These are phyloP conservation scores for Melikaiella ostensackeni DNA, from an alignment of 2,888 invertebrate species.

Conservation along the genomic window DNA sequence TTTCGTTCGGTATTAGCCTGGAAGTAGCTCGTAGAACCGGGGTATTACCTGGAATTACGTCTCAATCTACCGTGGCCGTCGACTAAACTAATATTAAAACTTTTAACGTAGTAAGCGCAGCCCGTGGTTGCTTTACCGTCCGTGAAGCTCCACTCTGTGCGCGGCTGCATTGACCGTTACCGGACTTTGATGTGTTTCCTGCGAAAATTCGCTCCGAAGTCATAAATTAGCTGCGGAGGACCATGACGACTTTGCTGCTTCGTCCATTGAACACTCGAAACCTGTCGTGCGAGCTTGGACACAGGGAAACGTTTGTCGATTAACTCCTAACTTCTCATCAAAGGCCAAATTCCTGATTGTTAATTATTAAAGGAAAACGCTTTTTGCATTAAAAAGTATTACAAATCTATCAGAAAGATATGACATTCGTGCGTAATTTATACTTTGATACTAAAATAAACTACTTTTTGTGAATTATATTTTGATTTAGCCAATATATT, in stretches of 20 bases:
- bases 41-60: slow-evolving; percentile 78
- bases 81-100: slow-evolving; percentile 78
- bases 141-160: slow-evolving; percentile 69
- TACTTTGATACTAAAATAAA: neutral
- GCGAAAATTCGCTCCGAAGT: slow-evolving; percentile 73
- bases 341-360: neutral
- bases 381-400: neutral
- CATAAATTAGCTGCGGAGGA: slow-evolving; percentile 73
- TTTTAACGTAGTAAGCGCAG: slow-evolving; percentile 77
- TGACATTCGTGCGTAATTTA: neutral
- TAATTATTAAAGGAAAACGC: neutral
- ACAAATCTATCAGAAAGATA: neutral
- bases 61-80: slow-evolving; percentile 77
- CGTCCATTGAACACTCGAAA: slow-evolving; percentile 27
- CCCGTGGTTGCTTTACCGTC: slow-evolving; percentile 76
- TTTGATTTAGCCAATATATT: too few species aligned
- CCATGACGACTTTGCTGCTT: slow-evolving; percentile 53
- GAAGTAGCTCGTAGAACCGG: slow-evolving; percentile 75
- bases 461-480: too few species aligned
- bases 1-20: slow-evolving; percentile 74
- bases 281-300: slow-evolving; percentile 1
- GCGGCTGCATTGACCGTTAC: slow-evolving; percentile 74
- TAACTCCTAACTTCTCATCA: slow-evolving; percentile 6
- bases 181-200: slow-evolving; percentile 75
- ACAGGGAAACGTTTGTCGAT: neutral